Base-by-base conservation (phyloP, 2,113 vertebrate species). In the Calidris pugnax region DNA sequence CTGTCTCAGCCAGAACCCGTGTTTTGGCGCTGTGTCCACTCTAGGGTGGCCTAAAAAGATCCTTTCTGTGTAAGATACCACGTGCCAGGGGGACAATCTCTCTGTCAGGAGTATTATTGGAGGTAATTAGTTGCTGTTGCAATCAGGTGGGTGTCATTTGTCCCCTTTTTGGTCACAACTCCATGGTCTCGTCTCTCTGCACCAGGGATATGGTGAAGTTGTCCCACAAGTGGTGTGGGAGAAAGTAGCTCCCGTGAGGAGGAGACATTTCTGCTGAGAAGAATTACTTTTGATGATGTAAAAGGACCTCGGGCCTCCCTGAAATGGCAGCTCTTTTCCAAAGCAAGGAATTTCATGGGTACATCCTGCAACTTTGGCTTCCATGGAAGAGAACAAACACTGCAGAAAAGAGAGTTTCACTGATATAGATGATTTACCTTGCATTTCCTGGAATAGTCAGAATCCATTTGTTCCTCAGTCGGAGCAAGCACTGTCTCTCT, bases 201-300 rank as follows among this genome's bases (percentile, higher is more conserved):
- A 11, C 39, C 0, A 2, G 0, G 1, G 56, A 7, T 28, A 33
- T 1, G 16, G 6, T 39, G 8, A 39, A 60, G 51, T 18, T n/a
- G 19, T 53, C 6, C 57, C 62, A 50, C 33, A 57, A 30, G 27
- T 14, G 23, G 5, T 16, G n/a, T 43, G 59, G 66, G 50, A 62
- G 47, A 19, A 72, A 60, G 33, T 13, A 30, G 35, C 39, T 35
- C 24, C 33, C 8, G 56, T 15, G 39, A 69, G 37, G 43, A 1
- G 0, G 27, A 7, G 21, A 14, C 6, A 12, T 57, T 69, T 57
- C 60, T 57, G n/a, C 30, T 59, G 21, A 4, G 37, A 57, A 26
- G 27, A 47, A 21, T 59, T 51, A 43, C 4, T n/a, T 43, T 9
- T 76, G 47, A 21, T 41, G 26, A 9, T 20, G 30, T 35, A 28